Percentiles rank a stretch among this genome's conserved stretches.
Evolutionary conservation across 2,888 invertebrate species (phyloP).

Genomic region (Sipunculus nudus): DNA sequence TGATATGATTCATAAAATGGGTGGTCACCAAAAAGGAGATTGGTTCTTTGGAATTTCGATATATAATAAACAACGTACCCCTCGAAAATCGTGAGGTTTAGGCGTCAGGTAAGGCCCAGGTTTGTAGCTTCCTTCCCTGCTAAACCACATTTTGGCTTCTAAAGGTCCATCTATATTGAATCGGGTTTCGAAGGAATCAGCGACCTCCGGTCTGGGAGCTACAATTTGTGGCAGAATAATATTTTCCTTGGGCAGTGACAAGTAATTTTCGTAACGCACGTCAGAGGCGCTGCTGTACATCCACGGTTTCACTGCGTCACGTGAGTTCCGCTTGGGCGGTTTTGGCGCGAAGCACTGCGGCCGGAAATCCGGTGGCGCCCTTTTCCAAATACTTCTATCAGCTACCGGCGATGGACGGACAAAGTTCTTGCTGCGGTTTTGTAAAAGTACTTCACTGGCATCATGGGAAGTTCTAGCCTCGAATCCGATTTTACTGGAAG

Average conservation of each 20-base stretch:
- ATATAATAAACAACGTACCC: constrained; percentile 45
- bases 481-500: no score
- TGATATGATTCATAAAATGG: no score
- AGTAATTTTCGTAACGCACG: constrained; percentile 42
- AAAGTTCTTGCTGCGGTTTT: constrained; percentile 52
- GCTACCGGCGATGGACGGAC: constrained; percentile 21
- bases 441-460: constrained; percentile 51
- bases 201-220: no score
- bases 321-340: constrained; percentile 60
- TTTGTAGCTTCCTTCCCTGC: constrained; percentile 49
- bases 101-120: constrained; percentile 49
- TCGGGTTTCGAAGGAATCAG: constrained; percentile 40
- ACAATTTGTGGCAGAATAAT: constrained; percentile 41
- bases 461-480: constrained; percentile 55
- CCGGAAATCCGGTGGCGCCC: constrained; percentile 61
- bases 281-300: constrained; percentile 56
- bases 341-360: constrained; percentile 53
- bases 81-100: constrained; percentile 59
- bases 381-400: constrained; percentile 57
- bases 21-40: no score
- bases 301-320: constrained; percentile 61
- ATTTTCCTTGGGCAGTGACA: constrained; percentile 28
- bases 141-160: constrained; percentile 56
- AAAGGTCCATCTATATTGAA: constrained; percentile 53
- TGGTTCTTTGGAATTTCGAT: no score